A percentile compares a stretch with the other conserved stretches of the same genome.
Conservation (phyloP, 2,888 invertebrate species). For the Zeuzera pyrina region DNA sequence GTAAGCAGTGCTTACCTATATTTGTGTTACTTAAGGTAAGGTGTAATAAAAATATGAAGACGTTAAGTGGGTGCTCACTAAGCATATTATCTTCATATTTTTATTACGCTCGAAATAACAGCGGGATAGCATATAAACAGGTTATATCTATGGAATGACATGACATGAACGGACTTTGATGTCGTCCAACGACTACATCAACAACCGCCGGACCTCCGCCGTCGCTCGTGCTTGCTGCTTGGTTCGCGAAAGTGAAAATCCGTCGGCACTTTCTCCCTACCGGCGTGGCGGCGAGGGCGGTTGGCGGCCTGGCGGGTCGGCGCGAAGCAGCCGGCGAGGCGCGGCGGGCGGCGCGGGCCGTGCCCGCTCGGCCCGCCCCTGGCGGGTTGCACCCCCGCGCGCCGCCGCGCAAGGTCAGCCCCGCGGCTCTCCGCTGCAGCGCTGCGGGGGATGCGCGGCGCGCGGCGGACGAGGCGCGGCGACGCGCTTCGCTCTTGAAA, state of each 20-base stretch:
- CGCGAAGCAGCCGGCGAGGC: constrained; percentile 38
- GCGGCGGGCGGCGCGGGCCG: constrained; percentile 38
- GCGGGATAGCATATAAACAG: no score
- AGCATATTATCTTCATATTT: no score
- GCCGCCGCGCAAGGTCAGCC: constrained; percentile 22
- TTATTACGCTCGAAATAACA: no score
- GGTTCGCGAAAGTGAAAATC: constrained; percentile 67
- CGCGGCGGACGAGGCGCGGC: constrained; percentile 27
- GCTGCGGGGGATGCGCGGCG: constrained; percentile 38
- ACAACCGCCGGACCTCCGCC: no score
- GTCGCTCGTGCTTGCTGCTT: constrained; percentile 19
- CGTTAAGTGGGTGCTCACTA: no score
- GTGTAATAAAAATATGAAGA: no score
- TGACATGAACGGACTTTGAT: no score
- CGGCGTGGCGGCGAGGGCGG: constrained; percentile 22
- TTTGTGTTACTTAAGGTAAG: no score
- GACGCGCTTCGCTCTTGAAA: constrained; percentile 77
- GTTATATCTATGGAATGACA: no score
- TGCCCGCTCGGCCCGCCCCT: constrained; percentile 35
- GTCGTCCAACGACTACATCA: no score
- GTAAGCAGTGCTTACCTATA: no score
- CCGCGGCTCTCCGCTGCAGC: constrained; percentile 37
- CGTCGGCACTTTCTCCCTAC: constrained; percentile 69
- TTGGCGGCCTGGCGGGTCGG: constrained; percentile 39
- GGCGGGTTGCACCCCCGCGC: constrained; percentile 38